phyloP scores from a whole-genome alignment of 2,888 invertebrate genomes.

The Pilophorus perplexus region DNA sequence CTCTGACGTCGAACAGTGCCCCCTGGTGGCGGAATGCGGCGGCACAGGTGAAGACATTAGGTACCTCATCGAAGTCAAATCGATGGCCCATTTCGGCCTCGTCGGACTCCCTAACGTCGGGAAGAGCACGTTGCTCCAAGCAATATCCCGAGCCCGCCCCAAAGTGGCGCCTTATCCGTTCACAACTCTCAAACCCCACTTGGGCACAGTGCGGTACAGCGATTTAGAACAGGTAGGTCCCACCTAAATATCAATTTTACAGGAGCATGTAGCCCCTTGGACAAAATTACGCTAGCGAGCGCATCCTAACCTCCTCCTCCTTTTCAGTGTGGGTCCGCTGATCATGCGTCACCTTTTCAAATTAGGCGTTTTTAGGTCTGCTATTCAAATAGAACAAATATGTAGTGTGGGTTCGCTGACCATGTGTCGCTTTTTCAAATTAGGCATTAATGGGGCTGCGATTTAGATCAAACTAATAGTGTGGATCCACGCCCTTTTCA shows the following conservation, averaged over 20 bases:
- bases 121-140: constrained; percentile 83
- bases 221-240: constrained; percentile 76
- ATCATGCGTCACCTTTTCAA: too few relatives aligned
- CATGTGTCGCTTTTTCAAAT: too few relatives aligned
- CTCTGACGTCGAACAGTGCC: constrained; percentile 72
- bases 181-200: constrained; percentile 82
- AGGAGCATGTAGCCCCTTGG: too few relatives aligned
- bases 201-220: constrained; percentile 85
- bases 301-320: too few relatives aligned
- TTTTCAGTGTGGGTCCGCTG: too few relatives aligned
- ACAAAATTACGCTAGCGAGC: too few relatives aligned
- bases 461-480: too few relatives aligned
- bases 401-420: too few relatives aligned
- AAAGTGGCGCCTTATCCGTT: constrained; percentile 91
- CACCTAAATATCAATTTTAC: too few relatives aligned
- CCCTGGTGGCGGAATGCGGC: constrained; percentile 82
- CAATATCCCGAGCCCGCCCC: constrained; percentile 81
- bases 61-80: constrained; percentile 79
- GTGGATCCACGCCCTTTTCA: too few relatives aligned
- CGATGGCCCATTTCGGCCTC: constrained; percentile 93
- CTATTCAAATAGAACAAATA: neutral
- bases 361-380: neutral
- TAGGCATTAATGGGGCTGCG: too few relatives aligned
- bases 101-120: constrained; percentile 91
- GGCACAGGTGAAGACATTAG: constrained; percentile 73